Evolutionary conservation across 2,797 vertebrate genomes (phyloP).

Genomic region (Syngnathus rostellatus): DNA sequence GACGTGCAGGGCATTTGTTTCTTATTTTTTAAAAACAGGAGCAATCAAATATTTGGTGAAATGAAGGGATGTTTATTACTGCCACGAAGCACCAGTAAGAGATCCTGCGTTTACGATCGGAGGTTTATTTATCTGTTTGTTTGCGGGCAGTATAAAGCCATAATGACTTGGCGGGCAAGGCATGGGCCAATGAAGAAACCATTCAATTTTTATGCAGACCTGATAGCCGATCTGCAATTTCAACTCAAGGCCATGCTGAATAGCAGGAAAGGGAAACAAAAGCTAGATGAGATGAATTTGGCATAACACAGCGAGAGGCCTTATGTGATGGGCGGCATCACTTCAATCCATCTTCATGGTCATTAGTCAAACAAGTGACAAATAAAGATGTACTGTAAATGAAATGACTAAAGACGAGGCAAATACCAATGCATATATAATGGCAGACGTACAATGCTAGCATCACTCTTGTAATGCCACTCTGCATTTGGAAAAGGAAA

Average conservation of each 20-base stretch:
- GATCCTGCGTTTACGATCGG: background rate
- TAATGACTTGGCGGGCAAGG: background rate
- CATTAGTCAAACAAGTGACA: conserved; percentile 41
- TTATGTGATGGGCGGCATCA: conserved; percentile 46
- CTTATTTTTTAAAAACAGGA: no score
- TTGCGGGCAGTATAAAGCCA: background rate
- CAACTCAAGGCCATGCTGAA: background rate
- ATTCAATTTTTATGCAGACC: background rate
- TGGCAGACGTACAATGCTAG: conserved; percentile 7
- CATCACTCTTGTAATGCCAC: background rate
- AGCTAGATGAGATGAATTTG: conserved; percentile 41
- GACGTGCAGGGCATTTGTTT: background rate
- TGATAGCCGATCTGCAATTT: background rate
- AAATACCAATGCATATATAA: conserved; percentile 11
- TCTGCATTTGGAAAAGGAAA: background rate
- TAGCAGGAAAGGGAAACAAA: conserved; percentile 20
- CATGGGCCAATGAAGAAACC: background rate
- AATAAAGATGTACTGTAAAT: conserved; percentile 32
- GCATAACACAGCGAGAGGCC: conserved; percentile 38
- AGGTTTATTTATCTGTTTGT: background rate
- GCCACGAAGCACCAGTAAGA: background rate
- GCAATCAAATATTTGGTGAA: background rate
- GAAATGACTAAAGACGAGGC: conserved; percentile 2
- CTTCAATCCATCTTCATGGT: conserved; percentile 46
- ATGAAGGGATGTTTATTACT: background rate